Conservation (phyloP, 2,888 invertebrate genomes). For the Encarsia formosa region DNA sequence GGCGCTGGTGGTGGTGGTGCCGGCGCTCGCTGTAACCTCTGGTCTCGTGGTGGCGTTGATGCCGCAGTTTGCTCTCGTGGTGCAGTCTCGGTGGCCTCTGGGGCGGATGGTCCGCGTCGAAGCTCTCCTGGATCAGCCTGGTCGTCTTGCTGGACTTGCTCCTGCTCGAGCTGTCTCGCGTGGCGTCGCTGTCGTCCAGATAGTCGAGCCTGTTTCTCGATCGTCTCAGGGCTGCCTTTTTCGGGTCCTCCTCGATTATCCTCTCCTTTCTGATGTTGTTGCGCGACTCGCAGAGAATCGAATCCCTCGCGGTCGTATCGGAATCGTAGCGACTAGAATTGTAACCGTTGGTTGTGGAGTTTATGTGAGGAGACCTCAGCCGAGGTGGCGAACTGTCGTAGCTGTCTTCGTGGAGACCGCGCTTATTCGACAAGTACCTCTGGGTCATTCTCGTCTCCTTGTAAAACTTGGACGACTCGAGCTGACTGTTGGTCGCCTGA, state of each 20-base stretch:
- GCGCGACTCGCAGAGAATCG: slow-evolving; percentile 37
- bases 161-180: slow-evolving; percentile 38
- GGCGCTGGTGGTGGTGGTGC: too few species aligned
- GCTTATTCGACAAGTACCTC: slow-evolving; percentile 39
- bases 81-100: slow-evolving; percentile 14
- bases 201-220: slow-evolving; percentile 41
- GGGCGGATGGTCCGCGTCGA: slow-evolving; percentile 5
- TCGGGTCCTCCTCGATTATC: slow-evolving; percentile 36
- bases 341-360: too few species aligned
- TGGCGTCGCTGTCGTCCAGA: slow-evolving; percentile 45
- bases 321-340: slow-evolving; percentile 47
- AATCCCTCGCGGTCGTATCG: slow-evolving; percentile 46
- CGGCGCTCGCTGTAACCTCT: slow-evolving; percentile 45
- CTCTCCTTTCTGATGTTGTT: slow-evolving; percentile 37
- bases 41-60: slow-evolving; percentile 50
- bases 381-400: slow-evolving; percentile 47
- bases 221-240: slow-evolving; percentile 40
- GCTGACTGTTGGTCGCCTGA: slow-evolving; percentile 45
- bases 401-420: slow-evolving; percentile 41
- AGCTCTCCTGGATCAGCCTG: slow-evolving; percentile 7
- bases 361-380: slow-evolving; percentile 34
- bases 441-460: slow-evolving; percentile 43
- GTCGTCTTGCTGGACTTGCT: slow-evolving; percentile 4
- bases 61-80: slow-evolving; percentile 46
- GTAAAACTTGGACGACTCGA: slow-evolving; percentile 43